Conservation (phyloP, 2,888 invertebrate species). For the Noctuana brunneofusca region DNA sequence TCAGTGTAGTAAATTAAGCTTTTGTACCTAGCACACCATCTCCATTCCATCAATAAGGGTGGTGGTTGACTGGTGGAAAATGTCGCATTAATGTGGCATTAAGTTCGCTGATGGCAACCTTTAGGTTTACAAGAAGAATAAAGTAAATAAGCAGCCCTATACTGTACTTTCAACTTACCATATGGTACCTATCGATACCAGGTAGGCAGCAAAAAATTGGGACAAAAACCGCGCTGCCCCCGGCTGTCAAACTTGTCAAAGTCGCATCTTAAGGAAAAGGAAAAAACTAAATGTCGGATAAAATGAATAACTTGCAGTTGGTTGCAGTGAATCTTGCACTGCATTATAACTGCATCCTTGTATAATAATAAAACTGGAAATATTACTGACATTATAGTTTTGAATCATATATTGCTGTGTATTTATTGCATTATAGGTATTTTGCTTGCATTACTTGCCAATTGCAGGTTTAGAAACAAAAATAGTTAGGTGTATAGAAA, state of each 20-base stretch:
- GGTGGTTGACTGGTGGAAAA: no score
- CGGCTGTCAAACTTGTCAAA: constrained; percentile 39
- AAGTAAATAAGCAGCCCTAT: constrained; percentile 3
- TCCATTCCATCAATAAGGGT: no score
- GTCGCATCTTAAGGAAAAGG: constrained; percentile 5
- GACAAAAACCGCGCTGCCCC: constrained; percentile 42
- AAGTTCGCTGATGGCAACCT: no score
- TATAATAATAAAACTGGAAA: not conserved
- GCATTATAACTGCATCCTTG: not conserved
- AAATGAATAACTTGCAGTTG: constrained; percentile 22
- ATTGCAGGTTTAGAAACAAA: not conserved
- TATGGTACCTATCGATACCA: constrained; percentile 49
- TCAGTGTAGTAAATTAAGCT: no score
- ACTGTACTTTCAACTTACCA: constrained; percentile 39
- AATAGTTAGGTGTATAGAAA: not conserved
- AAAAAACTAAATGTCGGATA: constrained; percentile 31
- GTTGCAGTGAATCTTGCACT: constrained; percentile 23
- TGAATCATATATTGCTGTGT: no score
- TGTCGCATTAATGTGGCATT: no score
- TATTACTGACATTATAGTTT: not conserved
- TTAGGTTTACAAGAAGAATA: no score
- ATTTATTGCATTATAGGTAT: no score
- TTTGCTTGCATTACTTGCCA: not conserved
- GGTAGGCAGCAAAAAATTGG: constrained; percentile 44
- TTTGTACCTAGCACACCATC: no score